Evolutionary conservation across 2,113 vertebrate species (phyloP), one percentile per base, ranked within the genome.

Genomic region (Melanostigma gelatinosum): DNA sequence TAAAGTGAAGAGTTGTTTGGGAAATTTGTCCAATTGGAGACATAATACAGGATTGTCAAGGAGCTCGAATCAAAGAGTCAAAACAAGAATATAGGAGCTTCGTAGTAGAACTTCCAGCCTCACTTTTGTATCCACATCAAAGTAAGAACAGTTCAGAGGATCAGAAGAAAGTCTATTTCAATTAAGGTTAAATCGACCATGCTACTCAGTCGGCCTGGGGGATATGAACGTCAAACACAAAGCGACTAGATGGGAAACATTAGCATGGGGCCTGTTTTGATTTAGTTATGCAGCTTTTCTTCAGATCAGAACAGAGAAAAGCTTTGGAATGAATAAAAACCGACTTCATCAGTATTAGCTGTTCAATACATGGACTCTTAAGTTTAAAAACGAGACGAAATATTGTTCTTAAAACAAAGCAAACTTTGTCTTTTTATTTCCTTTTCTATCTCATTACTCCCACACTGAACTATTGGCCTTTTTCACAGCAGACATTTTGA

Each of bases 121-220:
- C 18, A 24, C 4, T 36, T 64, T 29, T 34, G 55, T 60, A 63
- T 58, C 60, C 24, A 50, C 13, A 76, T 81, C 18, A 52, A 54
- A 70, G 32, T 8, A 40, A 63, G 34, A 38, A 42, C 20, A 42
- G 24, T 57, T 40, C 48, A 48, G 34, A 32, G 24, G 70, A 42
- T 72, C 34, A 60, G 75, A 38, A 81, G 62, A 34, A 84, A 79
- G 68, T 60, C 9, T 70, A 34, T 61, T 72, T 66, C 16, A 77
- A 32, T 68, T 66, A 63, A 27, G 24, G 61, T 64, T 62, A 36
- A 73, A 50, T 85, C 58, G 54, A 22, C 55, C 27, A 42, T 24
- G 46, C 44, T 60, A 61, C 60, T 8, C 1, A 77, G 67, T 29
- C n/a, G 50, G 24, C 55, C 55, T 27, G 63, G 18, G 15, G 24